These are phyloP conservation scores for Chesias legatella DNA, from an alignment of 2,888 invertebrate species.

Conservation along the genomic window DNA sequence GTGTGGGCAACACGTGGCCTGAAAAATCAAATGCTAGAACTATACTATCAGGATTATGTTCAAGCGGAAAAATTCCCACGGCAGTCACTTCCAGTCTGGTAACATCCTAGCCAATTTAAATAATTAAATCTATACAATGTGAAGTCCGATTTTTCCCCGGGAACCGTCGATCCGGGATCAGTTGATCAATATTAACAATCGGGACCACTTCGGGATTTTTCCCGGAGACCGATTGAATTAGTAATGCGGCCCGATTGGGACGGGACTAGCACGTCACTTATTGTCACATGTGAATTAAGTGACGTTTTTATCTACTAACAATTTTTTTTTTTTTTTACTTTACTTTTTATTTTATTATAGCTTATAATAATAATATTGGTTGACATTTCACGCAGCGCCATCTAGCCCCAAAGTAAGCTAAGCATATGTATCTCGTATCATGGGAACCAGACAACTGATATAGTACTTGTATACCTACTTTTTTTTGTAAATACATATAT, in stretches of 20 bases:
- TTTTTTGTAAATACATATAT: too few relatives aligned
- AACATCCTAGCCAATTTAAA: constrained; percentile 43
- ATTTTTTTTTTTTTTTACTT: too few relatives aligned
- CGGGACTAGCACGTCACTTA: constrained; percentile 15
- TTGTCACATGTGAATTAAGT: constrained; percentile 1
- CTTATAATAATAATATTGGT: too few relatives aligned
- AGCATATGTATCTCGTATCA: too few relatives aligned
- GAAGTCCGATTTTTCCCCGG: constrained; percentile 35
- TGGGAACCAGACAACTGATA: too few relatives aligned
- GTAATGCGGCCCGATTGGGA: constrained; percentile 48
- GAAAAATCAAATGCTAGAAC: too few relatives aligned
- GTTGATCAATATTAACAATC: constrained; percentile 63
- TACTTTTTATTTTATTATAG: too few relatives aligned
- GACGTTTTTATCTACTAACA: too few relatives aligned
- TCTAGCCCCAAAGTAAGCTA: too few relatives aligned
- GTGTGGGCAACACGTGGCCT: too few relatives aligned
- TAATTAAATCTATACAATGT: constrained; percentile 56
- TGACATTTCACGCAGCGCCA: too few relatives aligned
- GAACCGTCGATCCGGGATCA: constrained; percentile 51
- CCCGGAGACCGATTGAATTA: constrained; percentile 44
- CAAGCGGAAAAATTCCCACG: not conserved
- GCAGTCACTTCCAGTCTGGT: constrained; percentile 28
- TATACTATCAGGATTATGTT: not conserved
- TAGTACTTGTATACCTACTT: too few relatives aligned
- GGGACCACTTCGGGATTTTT: constrained; percentile 32